Percentiles rank a stretch among this genome's conserved stretches.
These are phyloP conservation scores for Pantala flavescens DNA, from an alignment of 1,140 invertebrate species.

Conservation along the genomic window DNA sequence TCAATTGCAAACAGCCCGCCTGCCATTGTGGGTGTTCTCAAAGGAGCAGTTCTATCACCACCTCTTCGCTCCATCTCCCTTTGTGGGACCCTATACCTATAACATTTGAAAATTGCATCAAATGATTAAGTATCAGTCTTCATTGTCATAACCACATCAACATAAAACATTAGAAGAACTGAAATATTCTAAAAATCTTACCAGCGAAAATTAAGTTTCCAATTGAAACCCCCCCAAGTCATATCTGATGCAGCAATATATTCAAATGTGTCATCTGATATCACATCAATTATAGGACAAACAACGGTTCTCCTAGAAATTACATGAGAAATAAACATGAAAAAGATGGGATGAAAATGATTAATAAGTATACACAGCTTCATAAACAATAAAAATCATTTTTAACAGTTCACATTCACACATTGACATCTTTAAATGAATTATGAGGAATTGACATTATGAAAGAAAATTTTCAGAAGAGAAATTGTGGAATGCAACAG, in stretches of 20 bases:
- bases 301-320: conserved; percentile 72
- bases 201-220: conserved; percentile 97
- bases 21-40: conserved; percentile 97
- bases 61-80: conserved; percentile 84
- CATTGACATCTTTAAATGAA: background rate
- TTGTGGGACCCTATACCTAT: conserved; percentile 89
- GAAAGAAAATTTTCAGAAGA: too few species aligned
- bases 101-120: conserved; percentile 12
- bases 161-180: background rate
- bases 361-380: too few species aligned
- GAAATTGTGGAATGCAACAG: too few species aligned
- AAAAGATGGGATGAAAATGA: background rate
- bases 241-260: conserved; percentile 89
- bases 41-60: conserved; percentile 77
- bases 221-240: conserved; percentile 97
- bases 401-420: background rate
- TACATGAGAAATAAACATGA: background rate
- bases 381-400: background rate
- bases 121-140: background rate
- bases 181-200: conserved; percentile 35
- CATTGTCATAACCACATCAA: background rate
- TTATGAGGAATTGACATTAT: too few species aligned
- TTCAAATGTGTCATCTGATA: conserved; percentile 94
- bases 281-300: conserved; percentile 97
- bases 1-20: conserved; percentile 96